Percentiles rank a stretch among this genome's conserved stretches.
phyloP scores from a whole-genome alignment of 1,140 invertebrate genomes.

The Papilio polyxenes region DNA sequence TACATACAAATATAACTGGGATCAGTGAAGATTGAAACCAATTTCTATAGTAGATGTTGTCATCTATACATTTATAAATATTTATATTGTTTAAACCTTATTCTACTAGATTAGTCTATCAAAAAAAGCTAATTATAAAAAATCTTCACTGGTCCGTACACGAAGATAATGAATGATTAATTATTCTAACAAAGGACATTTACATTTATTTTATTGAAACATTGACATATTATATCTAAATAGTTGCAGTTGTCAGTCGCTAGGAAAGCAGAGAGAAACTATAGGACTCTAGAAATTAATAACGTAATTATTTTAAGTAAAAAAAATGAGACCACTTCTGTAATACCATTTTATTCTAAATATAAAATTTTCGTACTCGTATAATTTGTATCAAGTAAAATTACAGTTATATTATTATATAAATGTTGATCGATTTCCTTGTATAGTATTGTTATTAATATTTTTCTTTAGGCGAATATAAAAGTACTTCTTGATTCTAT shows the following conservation, averaged over 20 bases:
- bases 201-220: conserved; percentile 2
- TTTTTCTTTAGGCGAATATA: not conserved
- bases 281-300: not conserved
- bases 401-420: not conserved
- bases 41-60: not conserved
- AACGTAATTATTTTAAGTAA: not conserved
- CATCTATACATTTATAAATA: conserved; percentile 19
- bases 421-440: not conserved
- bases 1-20: conserved; percentile 42
- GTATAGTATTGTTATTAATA: conserved; percentile 14
- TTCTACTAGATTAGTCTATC: not conserved
- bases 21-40: conserved; percentile 39
- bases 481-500: not conserved
- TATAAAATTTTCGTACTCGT: conserved; percentile 1
- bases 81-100: not conserved
- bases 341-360: not conserved
- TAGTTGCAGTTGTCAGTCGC: not conserved
- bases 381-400: conserved; percentile 16
- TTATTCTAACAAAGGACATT: not conserved
- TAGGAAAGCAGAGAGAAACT: not conserved
- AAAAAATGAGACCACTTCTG: not conserved
- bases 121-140: conserved; percentile 3
- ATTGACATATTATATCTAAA: not conserved
- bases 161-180: not conserved
- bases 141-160: conserved; percentile 35